A percentile compares a stretch with the other conserved stretches of the same genome.
phyloP scores from a whole-genome alignment of 2,797 vertebrate genomes.

The Trichosurus vulpecula region DNA sequence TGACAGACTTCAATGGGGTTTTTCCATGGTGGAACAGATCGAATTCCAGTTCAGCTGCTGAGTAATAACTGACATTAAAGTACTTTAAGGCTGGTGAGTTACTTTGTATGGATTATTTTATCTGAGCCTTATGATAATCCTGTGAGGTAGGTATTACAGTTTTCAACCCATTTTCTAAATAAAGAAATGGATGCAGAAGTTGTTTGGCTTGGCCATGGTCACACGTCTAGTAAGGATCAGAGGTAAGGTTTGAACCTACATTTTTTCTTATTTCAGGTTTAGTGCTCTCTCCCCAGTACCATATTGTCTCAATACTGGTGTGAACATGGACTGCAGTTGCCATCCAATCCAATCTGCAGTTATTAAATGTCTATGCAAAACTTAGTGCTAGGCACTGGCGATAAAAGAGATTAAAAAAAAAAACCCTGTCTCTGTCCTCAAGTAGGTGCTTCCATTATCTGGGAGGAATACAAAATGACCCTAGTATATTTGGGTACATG shows the following conservation, averaged over 20 bases:
- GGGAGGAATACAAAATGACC: neutral
- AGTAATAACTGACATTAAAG: neutral
- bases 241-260: neutral
- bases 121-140: neutral
- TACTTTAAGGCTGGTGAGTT: neutral
- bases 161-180: neutral
- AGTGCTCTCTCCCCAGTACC: neutral
- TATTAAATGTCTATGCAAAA: neutral
- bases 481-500: neutral
- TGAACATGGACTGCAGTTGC: neutral
- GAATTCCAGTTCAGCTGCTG: neutral
- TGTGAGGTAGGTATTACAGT: neutral
- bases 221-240: neutral
- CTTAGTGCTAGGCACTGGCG: neutral
- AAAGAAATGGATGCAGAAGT: neutral
- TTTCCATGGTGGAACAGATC: neutral
- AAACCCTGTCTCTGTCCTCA: neutral
- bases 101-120: neutral
- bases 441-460: neutral
- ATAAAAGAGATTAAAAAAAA: neutral
- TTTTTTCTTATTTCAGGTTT: neutral
- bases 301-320: neutral
- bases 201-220: neutral
- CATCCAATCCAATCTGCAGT: neutral
- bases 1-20: neutral